phyloP scores from a whole-genome alignment of 2,113 vertebrate genomes.

The Callospermophilus lateralis region DNA sequence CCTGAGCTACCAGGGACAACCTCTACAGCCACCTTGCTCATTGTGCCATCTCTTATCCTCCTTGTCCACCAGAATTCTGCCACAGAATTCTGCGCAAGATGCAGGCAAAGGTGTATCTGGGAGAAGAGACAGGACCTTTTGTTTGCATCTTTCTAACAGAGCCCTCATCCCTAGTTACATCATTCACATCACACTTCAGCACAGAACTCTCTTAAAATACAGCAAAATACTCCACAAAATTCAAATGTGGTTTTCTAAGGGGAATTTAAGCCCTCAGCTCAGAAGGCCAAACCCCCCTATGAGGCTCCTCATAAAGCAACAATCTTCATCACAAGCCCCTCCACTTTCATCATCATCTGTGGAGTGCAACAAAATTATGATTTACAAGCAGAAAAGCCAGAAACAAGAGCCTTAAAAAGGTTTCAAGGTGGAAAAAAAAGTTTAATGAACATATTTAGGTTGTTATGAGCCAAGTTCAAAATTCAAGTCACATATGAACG shows the following conservation, averaged over 20 bases:
- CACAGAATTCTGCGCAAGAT: background rate
- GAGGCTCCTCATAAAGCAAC: background rate
- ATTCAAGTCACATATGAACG: conserved; percentile 76
- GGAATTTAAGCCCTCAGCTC: background rate
- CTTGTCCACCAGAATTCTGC: background rate
- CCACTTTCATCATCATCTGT: background rate
- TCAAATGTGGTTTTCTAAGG: background rate
- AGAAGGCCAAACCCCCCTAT: background rate
- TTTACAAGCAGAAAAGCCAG: background rate
- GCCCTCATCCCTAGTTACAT: background rate
- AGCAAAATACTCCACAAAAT: background rate
- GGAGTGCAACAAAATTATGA: background rate
- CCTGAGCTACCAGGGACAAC: background rate
- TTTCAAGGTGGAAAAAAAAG: background rate
- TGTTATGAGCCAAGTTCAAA: conserved; percentile 60
- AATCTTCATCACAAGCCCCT: background rate
- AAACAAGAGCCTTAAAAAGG: background rate
- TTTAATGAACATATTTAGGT: conserved; percentile 49
- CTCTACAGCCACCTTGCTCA: background rate
- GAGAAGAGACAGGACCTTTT: background rate
- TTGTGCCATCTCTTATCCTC: background rate
- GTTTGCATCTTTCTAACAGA: background rate
- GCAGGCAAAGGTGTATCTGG: background rate
- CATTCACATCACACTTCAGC: background rate
- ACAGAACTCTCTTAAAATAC: background rate